Conservation (phyloP, 2,797 vertebrate species). For the Mallotus villosus region DNA sequence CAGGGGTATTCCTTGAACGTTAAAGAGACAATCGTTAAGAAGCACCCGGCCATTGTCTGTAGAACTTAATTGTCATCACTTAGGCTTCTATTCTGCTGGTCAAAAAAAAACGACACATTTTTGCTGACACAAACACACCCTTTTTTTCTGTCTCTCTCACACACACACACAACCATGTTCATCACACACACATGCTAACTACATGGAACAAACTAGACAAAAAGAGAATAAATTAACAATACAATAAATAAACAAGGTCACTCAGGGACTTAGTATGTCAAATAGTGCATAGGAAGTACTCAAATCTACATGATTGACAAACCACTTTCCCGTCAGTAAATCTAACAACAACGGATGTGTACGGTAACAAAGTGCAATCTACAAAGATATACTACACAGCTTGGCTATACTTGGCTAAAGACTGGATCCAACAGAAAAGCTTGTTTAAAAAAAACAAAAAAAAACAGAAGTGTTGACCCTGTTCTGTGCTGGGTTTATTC, state of each 20-base stretch:
- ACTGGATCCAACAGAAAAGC: slow-evolving; percentile 32
- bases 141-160: background rate
- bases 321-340: background rate
- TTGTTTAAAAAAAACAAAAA: background rate
- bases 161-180: background rate
- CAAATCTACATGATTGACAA: slow-evolving; percentile 9
- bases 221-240: background rate
- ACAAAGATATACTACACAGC: slow-evolving; percentile 21
- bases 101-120: background rate
- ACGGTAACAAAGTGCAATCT: slow-evolving; percentile 37
- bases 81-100: background rate
- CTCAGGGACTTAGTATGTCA: background rate
- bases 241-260: background rate
- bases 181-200: background rate
- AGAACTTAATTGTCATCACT: background rate
- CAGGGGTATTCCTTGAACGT: background rate
- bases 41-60: no score
- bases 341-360: slow-evolving; percentile 22
- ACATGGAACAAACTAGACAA: background rate
- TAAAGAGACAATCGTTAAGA: background rate
- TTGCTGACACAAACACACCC: background rate
- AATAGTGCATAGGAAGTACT: slow-evolving; percentile 19
- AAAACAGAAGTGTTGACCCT: slow-evolving; percentile 1
- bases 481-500: background rate
- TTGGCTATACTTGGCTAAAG: slow-evolving; percentile 43